These are phyloP conservation scores for Entosphenus tridentatus DNA, from an alignment of 2,113 vertebrate species.

Conservation along the genomic window DNA sequence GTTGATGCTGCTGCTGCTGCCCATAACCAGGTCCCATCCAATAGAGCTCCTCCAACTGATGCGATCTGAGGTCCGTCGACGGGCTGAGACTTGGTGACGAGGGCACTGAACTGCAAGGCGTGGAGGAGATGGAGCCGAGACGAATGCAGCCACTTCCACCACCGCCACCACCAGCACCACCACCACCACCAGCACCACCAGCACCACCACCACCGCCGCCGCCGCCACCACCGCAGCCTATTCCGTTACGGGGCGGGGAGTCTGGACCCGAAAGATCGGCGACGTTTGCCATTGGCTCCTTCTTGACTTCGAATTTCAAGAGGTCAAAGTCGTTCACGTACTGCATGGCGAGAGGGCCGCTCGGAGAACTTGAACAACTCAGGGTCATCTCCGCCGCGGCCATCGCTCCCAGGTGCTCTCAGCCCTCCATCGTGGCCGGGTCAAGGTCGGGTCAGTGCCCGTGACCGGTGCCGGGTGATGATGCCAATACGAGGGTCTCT, in stretches of 20 bases:
- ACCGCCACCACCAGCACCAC: slow-evolving; percentile 17
- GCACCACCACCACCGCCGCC: no score
- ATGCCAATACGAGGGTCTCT: no score
- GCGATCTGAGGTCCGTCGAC: slow-evolving; percentile 80
- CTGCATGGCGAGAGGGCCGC: slow-evolving; percentile 94
- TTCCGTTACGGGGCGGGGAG: no score
- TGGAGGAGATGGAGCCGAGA: slow-evolving; percentile 73
- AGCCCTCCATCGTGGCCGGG: no score
- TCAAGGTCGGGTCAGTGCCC: no score
- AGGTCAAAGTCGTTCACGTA: slow-evolving; percentile 98
- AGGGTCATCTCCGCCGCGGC: slow-evolving; percentile 28
- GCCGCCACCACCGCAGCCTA: no score
- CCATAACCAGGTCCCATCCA: slow-evolving; percentile 41
- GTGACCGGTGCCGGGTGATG: no score
- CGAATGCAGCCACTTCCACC: slow-evolving; percentile 28
- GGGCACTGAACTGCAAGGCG: slow-evolving; percentile 94
- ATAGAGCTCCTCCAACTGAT: slow-evolving; percentile 92
- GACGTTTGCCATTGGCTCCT: slow-evolving; percentile 62
- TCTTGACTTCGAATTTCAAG: slow-evolving; percentile 99
- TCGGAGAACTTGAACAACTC: slow-evolving; percentile 64
- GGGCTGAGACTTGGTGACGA: slow-evolving; percentile 97
- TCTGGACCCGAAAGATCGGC: slow-evolving; percentile 17
- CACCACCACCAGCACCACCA: no score
- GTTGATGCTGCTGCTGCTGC: slow-evolving; percentile 31
- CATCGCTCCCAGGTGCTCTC: not conserved